phyloP scores from a whole-genome alignment of 2,797 vertebrate species.

The Naso thynnoides region DNA sequence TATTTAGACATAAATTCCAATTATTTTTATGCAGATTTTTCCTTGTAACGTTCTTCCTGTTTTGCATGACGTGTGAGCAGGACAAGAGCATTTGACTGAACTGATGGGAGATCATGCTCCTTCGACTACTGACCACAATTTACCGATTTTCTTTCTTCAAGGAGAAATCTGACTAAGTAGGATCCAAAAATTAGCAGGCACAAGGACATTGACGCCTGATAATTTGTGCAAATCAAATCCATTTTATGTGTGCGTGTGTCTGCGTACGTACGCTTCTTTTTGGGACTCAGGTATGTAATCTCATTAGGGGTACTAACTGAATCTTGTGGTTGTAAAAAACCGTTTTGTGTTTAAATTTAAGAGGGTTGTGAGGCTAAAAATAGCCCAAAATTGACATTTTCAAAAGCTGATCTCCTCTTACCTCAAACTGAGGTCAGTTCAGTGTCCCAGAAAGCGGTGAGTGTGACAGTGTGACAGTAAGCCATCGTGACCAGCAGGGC shows the following conservation, averaged over 20 bases:
- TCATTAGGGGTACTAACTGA: not conserved
- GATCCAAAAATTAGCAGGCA: not conserved
- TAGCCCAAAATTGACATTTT: not conserved
- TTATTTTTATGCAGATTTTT: not conserved
- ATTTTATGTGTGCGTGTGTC: not conserved
- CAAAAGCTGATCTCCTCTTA: not conserved
- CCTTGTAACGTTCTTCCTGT: not conserved
- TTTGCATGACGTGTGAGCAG: conserved; percentile 43
- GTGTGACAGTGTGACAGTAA: not conserved
- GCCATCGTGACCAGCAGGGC: not conserved
- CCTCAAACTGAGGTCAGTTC: not conserved
- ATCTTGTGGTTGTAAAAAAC: not conserved
- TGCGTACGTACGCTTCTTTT: not conserved
- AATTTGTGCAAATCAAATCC: not conserved
- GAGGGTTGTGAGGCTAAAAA: not conserved
- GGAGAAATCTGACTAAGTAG: too few species aligned
- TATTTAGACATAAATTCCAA: not conserved
- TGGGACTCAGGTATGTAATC: not conserved
- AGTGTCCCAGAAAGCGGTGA: not conserved
- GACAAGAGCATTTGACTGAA: conserved; percentile 33
- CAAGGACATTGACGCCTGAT: not conserved
- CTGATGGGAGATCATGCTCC: conserved; percentile 6
- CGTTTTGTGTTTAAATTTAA: not conserved
- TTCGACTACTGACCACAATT: not conserved
- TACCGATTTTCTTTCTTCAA: not conserved